These are phyloP conservation scores for Lathamus discolor DNA, from an alignment of 2,113 vertebrate genomes.

Conservation along the genomic window DNA sequence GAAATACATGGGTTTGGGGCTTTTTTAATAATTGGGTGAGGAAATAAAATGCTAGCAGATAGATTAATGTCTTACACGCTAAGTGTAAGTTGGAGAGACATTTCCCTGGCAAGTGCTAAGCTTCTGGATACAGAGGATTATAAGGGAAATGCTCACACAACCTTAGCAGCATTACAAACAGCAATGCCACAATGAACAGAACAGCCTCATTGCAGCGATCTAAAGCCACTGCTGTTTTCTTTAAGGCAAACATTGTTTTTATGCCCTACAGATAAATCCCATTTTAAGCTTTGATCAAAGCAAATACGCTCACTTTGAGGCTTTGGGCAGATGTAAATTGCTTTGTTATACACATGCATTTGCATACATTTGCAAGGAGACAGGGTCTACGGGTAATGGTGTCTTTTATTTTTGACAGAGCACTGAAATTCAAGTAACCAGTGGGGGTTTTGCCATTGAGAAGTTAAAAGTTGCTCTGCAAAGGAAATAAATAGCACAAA, in stretches of 20 bases:
- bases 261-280: conserved; percentile 75
- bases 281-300: conserved; percentile 81
- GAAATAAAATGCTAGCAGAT: not conserved
- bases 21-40: not conserved
- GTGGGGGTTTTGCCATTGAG: not conserved
- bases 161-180: conserved; percentile 40
- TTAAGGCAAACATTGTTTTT: conserved; percentile 73
- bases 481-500: not conserved
- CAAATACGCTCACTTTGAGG: conserved; percentile 75
- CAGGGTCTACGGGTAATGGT: conserved; percentile 18
- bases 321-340: conserved; percentile 75
- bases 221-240: conserved; percentile 66
- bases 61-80: not conserved
- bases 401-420: conserved; percentile 31
- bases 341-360: conserved; percentile 73
- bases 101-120: conserved; percentile 28
- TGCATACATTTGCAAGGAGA: conserved; percentile 79
- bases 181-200: conserved; percentile 29
- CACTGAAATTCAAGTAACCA: conserved; percentile 20
- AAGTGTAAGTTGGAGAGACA: not conserved
- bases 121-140: conserved; percentile 41
- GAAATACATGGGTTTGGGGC: not conserved
- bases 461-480: not conserved
- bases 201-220: conserved; percentile 23
- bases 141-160: conserved; percentile 20